A percentile compares a stretch with the other conserved stretches of the same genome.
These are phyloP conservation scores for Andrena dorsata DNA, from an alignment of 2,888 invertebrate species.

Conservation along the genomic window DNA sequence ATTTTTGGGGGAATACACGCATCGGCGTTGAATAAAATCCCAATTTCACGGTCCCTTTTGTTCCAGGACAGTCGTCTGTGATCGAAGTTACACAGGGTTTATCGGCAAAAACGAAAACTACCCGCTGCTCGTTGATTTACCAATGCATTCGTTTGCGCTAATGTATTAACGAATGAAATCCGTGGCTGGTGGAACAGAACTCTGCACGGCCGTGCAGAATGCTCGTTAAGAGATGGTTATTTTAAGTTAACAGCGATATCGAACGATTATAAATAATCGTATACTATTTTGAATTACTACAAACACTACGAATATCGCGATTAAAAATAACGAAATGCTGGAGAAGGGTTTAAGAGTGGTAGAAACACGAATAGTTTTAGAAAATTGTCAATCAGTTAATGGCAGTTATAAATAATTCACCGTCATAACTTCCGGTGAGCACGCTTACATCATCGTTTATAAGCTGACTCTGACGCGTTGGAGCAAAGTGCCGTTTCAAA, in stretches of 20 bases:
- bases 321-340: no score
- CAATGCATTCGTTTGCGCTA: neutral
- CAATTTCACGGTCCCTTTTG: constrained; percentile 12
- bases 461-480: neutral
- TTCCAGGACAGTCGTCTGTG: neutral
- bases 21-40: constrained; percentile 33
- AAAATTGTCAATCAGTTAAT: no score
- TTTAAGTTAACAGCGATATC: no score
- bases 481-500: neutral
- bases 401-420: no score
- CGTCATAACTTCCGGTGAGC: neutral
- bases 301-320: no score
- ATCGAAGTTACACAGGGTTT: constrained; percentile 1
- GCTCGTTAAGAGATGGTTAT: no score
- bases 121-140: neutral
- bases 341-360: no score
- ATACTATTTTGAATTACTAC: no score
- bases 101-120: neutral
- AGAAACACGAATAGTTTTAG: no score
- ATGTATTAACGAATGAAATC: neutral
- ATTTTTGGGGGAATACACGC: constrained; percentile 18
- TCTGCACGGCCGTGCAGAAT: neutral
- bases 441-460: neutral
- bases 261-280: no score
- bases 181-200: neutral